Evolutionary conservation across 2,113 vertebrate genomes (phyloP).

Genomic region (Marcusenius ussheri): DNA sequence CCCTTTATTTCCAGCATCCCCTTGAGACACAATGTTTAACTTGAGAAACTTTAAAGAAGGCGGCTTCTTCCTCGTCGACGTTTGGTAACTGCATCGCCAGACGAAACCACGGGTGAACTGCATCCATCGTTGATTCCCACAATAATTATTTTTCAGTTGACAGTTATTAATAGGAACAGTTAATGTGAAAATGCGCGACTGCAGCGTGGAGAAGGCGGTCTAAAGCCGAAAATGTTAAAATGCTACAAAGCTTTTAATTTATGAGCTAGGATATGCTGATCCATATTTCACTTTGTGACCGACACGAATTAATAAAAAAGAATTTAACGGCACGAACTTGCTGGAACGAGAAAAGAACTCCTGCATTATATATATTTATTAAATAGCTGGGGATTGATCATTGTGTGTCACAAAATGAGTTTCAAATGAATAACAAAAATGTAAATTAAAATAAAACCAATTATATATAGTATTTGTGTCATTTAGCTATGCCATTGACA

Average conservation of each 20-base stretch:
- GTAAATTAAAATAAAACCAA: neutral
- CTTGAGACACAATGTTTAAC: neutral
- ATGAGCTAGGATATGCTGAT: neutral
- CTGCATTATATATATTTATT: neutral
- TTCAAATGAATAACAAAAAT: neutral
- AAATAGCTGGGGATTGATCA: neutral
- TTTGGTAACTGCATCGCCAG: neutral
- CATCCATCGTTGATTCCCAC: neutral
- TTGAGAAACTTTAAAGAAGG: neutral
- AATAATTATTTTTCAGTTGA: neutral
- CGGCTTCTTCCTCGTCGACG: neutral
- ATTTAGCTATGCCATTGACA: neutral
- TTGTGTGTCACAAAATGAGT: neutral
- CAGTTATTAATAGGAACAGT: neutral
- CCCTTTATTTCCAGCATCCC: neutral
- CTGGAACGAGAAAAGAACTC: neutral
- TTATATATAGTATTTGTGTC: neutral
- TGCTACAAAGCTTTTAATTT: neutral
- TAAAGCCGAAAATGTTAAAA: neutral
- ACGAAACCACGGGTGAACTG: neutral
- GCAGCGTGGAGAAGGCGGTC: neutral
- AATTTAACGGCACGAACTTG: neutral
- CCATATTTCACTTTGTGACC: neutral
- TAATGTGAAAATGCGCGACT: neutral
- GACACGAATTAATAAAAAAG: neutral